Evolutionary conservation across 2,797 vertebrate genomes (phyloP), one percentile per base, ranked within the genome.

Genomic region (Pangasius mekongensis): DNA sequence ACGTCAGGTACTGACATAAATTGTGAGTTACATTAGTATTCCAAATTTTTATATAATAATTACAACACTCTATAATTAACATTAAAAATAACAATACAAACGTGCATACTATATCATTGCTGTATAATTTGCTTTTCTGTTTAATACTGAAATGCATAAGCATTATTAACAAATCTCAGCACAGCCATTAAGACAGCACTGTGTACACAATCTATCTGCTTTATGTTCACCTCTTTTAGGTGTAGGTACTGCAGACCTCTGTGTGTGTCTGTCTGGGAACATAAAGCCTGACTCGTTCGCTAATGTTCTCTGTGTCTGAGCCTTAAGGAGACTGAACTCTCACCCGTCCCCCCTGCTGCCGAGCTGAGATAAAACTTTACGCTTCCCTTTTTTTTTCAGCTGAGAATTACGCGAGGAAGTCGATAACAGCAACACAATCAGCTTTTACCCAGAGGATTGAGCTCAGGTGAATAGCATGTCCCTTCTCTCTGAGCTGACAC

Each of bases 351-450:
- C 88, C 91, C 90, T 91, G 94, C 95, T 96, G 95, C 94, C 88
- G n/a, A 74, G 74, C 91, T 76, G 91, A 95, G 96, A 96, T 96
- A 96, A 96, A 96, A 96, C 94, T 95, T 95, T 94, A 93, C 3
- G 85, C 87, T 91, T 89, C 76, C 85, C 90, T 83, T 90, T 93
- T 84, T 84, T 92, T 91, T 94, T 91, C 91, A 93, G 93, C 90
- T 93, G 93, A 93, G 94, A 94, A 94, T 94, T 96, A 95, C 95
- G 96, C 93, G 90, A 90, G 94, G 94, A 95, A 95, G 94, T 95
- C 94, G 95, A 96, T 96, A 96, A 96, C 93, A 92, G 93, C 90
- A 89, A 92, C 93, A 93, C 95, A 96, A 96, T 96, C 95, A 95
- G 94, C 92, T 93, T 94, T 91, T 91, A 94, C 94, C 94, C 94